These are phyloP conservation scores for Esperia sulphurella DNA, from an alignment of 2,888 invertebrate genomes.

Conservation along the genomic window DNA sequence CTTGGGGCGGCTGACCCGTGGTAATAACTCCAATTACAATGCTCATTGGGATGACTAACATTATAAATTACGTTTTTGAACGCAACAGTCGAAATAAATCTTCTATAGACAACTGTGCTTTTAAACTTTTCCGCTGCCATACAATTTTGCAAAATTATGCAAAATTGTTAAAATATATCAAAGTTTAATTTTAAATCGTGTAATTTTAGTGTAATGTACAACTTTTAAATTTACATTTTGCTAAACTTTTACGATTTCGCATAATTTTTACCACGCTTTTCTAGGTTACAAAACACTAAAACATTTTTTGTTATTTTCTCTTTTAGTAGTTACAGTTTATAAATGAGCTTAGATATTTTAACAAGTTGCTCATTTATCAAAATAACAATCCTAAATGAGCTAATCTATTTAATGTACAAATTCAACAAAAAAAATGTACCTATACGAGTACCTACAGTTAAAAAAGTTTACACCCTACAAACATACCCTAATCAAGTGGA, in stretches of 20 bases:
- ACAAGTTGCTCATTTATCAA: not conserved
- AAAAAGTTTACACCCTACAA: conserved; percentile 53
- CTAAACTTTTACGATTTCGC: too few species aligned
- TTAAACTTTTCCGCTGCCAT: not conserved
- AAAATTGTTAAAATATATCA: too few species aligned
- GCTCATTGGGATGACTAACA: conserved; percentile 71
- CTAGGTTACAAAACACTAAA: too few species aligned
- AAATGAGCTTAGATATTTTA: too few species aligned
- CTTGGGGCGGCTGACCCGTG: conserved; percentile 66
- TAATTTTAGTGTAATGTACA: too few species aligned
- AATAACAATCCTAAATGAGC: conserved; percentile 7
- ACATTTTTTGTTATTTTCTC: too few species aligned
- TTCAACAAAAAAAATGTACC: conserved; percentile 15
- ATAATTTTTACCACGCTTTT: too few species aligned
- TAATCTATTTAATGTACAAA: conserved; percentile 13
- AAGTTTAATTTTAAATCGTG: too few species aligned
- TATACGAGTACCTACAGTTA: too few species aligned
- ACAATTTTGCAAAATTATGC: too few species aligned
- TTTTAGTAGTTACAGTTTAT: too few species aligned
- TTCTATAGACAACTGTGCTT: conserved; percentile 20
- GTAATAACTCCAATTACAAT: conserved; percentile 70
- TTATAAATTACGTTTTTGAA: conserved; percentile 53
- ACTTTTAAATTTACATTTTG: too few species aligned
- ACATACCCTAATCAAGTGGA: conserved; percentile 63
- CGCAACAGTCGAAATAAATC: conserved; percentile 26